Conservation (phyloP, 2,797 vertebrate species). For the Cynopterus sphinx region DNA sequence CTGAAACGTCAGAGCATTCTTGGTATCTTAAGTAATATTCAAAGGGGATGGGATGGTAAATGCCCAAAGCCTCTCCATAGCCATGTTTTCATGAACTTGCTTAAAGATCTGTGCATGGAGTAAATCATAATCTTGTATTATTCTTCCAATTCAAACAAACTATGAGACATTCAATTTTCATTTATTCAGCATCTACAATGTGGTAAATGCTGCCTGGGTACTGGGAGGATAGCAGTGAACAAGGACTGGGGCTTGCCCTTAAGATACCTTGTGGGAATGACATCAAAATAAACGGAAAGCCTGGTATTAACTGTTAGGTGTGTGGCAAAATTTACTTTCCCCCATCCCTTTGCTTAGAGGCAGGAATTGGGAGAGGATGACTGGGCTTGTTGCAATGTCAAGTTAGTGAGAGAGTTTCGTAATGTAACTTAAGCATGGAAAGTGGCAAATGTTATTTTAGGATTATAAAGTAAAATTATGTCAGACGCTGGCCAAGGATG, state of each 20-base stretch:
- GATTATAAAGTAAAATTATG: neutral
- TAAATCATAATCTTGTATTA: neutral
- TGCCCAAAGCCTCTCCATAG: neutral
- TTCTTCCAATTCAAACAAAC: neutral
- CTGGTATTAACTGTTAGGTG: neutral
- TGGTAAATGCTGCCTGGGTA: neutral
- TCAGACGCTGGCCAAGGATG: neutral
- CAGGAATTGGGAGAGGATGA: neutral
- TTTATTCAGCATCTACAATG: neutral
- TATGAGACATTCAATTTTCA: neutral
- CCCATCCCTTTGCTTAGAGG: neutral
- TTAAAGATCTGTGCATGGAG: neutral
- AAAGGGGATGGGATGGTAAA: neutral
- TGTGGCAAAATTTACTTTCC: neutral
- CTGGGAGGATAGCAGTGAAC: neutral
- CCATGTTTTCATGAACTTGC: neutral
- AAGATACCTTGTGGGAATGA: neutral
- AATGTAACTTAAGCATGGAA: neutral
- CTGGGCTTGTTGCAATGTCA: neutral
- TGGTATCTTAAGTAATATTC: neutral
- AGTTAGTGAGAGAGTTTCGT: neutral
- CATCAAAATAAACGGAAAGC: neutral
- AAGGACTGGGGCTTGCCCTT: neutral
- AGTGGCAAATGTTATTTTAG: neutral
- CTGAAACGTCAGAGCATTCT: neutral